Evolutionary conservation across 2,797 vertebrate species (phyloP).

Genomic region (Cygnus olor): DNA sequence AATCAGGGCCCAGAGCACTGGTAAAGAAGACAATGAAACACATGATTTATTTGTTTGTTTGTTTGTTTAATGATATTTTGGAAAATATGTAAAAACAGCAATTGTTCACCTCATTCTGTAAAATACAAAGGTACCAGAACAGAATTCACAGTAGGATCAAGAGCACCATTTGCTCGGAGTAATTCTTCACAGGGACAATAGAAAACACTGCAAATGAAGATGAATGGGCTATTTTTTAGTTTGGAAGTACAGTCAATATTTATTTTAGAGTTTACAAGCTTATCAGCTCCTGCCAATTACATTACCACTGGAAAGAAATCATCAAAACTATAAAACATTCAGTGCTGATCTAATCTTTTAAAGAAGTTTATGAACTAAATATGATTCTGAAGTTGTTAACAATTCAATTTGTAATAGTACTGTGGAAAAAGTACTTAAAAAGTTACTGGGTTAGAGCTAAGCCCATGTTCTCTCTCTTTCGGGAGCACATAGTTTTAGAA

Average conservation of each 20-base stretch:
- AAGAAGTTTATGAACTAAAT: conserved; percentile 42
- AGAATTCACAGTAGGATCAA: not conserved
- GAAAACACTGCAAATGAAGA: conserved; percentile 21
- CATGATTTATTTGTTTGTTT: not conserved
- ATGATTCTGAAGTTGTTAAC: conserved; percentile 24
- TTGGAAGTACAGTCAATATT: conserved; percentile 13
- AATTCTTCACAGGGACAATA: not conserved
- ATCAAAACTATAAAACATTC: conserved; percentile 37
- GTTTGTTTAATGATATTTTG: not conserved
- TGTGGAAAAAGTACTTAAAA: not conserved
- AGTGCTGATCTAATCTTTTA: conserved; percentile 52
- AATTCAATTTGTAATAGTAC: conserved; percentile 23
- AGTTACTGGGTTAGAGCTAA: conserved; percentile 18
- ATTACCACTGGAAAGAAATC: conserved; percentile 14
- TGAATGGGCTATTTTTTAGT: conserved; percentile 25
- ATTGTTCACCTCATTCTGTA: not conserved
- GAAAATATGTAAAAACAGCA: not conserved
- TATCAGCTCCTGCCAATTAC: conserved; percentile 50
- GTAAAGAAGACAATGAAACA: not conserved
- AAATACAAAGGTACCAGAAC: not conserved
- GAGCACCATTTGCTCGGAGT: not conserved
- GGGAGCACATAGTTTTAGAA: not conserved
- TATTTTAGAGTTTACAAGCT: conserved; percentile 44
- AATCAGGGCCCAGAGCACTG: not conserved
- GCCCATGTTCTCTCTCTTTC: not conserved